These are phyloP conservation scores for Pandemis cinnamomeana DNA, from an alignment of 2,888 invertebrate species.

Conservation along the genomic window DNA sequence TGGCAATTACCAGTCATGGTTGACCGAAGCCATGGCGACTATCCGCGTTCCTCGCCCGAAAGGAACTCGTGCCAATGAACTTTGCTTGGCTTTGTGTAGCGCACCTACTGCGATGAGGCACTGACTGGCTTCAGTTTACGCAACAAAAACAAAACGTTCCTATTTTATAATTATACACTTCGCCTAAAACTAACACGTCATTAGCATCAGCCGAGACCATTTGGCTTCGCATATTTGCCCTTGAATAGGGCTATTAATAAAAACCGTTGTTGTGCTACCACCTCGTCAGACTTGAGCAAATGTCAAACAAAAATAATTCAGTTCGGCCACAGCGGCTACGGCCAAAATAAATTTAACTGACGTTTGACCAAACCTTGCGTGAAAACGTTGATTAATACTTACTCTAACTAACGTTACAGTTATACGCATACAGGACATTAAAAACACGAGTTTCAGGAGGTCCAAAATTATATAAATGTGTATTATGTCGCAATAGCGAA, in stretches of 20 bases:
- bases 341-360: constrained; percentile 25
- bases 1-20: constrained; percentile 67
- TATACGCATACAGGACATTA: background rate
- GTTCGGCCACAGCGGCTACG: constrained; percentile 21
- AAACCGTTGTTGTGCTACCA: constrained; percentile 34
- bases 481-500: background rate
- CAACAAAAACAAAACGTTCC: constrained; percentile 53
- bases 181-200: constrained; percentile 34
- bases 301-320: constrained; percentile 38
- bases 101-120: constrained; percentile 56
- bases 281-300: constrained; percentile 34
- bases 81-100: constrained; percentile 62
- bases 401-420: no score
- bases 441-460: background rate
- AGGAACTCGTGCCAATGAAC: constrained; percentile 77
- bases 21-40: constrained; percentile 64
- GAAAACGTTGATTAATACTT: background rate
- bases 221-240: constrained; percentile 38
- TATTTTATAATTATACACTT: constrained; percentile 17
- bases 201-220: constrained; percentile 29
- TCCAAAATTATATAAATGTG: background rate
- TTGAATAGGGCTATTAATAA: constrained; percentile 40
- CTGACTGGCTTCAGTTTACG: constrained; percentile 62
- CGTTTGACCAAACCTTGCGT: constrained; percentile 2
- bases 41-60: constrained; percentile 55